Conservation (phyloP, 1,140 invertebrate genomes). For the Trachymyrmex septentrionalis region DNA sequence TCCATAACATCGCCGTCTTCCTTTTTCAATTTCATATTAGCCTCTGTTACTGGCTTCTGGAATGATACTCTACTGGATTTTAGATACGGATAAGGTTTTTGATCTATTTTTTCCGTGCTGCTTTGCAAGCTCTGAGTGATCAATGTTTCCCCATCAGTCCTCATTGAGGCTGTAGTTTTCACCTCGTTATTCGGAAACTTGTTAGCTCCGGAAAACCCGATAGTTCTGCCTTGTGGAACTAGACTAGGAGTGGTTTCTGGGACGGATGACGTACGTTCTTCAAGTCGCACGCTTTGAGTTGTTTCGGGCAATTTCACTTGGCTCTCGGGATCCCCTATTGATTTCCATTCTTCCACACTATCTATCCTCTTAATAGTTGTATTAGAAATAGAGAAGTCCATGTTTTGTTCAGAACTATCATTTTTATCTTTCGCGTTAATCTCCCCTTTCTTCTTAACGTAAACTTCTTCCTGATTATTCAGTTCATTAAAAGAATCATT, state of each 20-base stretch:
- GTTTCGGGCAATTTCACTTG: slow-evolving; percentile 2
- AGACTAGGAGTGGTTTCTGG: slow-evolving; percentile 41
- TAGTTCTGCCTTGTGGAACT: slow-evolving; percentile 77
- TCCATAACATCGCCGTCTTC: slow-evolving; percentile 49
- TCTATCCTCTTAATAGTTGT: not conserved
- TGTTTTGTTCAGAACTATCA: not conserved
- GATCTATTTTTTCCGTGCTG: slow-evolving; percentile 40
- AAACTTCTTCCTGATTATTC: not conserved
- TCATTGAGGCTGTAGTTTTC: slow-evolving; percentile 58
- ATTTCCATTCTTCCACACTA: not conserved
- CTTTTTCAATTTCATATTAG: not conserved
- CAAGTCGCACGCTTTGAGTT: not conserved
- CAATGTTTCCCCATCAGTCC: not conserved
- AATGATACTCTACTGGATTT: slow-evolving; percentile 11
- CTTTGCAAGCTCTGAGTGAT: slow-evolving; percentile 14
- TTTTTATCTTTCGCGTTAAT: slow-evolving; percentile 4
- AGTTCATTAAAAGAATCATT: not conserved
- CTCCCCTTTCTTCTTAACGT: not conserved
- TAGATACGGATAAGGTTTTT: slow-evolving; percentile 69
- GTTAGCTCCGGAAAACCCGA: slow-evolving; percentile 73
- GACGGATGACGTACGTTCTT: not conserved
- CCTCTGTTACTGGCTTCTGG: not conserved
- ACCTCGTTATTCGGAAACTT: slow-evolving; percentile 63
- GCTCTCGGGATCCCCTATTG: not conserved
- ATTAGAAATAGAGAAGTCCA: not conserved